Percentiles rank a stretch among this genome's conserved stretches.
phyloP scores from a whole-genome alignment of 2,797 vertebrate genomes.

The Mormyrus proboscirostris region DNA sequence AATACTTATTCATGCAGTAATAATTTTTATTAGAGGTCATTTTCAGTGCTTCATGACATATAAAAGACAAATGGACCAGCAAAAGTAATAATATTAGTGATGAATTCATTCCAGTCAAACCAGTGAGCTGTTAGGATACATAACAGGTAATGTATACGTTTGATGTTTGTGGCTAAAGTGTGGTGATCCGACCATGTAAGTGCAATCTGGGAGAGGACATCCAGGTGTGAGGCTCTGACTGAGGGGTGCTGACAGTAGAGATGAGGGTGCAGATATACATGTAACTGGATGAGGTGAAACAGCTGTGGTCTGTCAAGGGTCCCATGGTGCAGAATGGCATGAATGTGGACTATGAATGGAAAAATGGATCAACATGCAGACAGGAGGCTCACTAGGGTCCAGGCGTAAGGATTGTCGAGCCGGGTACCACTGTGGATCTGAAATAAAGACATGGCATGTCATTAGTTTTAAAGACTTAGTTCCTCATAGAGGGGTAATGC shows the following conservation, averaged over 20 bases:
- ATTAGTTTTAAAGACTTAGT: neutral
- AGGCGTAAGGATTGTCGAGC: conserved; percentile 87
- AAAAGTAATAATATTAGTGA: neutral
- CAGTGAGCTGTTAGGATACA: neutral
- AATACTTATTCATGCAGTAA: neutral
- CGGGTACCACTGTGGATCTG: conserved; percentile 93
- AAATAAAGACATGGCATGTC: conserved; percentile 34
- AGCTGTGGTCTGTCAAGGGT: neutral
- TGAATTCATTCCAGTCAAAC: neutral
- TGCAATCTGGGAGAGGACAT: neutral
- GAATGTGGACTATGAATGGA: neutral
- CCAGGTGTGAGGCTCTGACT: neutral
- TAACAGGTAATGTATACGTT: neutral
- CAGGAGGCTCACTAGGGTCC: conserved; percentile 78
- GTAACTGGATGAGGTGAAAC: neutral
- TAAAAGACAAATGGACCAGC: neutral
- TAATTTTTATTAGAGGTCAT: neutral
- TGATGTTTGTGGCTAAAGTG: neutral
- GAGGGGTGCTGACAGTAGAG: neutral
- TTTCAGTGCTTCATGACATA: neutral
- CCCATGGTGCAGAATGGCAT: neutral
- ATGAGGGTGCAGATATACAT: neutral
- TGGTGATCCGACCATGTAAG: neutral
- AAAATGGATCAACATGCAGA: neutral
- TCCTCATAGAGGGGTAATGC: neutral